These are phyloP conservation scores for Hyposoter dolosus DNA, from an alignment of 2,888 invertebrate genomes.

Conservation along the genomic window DNA sequence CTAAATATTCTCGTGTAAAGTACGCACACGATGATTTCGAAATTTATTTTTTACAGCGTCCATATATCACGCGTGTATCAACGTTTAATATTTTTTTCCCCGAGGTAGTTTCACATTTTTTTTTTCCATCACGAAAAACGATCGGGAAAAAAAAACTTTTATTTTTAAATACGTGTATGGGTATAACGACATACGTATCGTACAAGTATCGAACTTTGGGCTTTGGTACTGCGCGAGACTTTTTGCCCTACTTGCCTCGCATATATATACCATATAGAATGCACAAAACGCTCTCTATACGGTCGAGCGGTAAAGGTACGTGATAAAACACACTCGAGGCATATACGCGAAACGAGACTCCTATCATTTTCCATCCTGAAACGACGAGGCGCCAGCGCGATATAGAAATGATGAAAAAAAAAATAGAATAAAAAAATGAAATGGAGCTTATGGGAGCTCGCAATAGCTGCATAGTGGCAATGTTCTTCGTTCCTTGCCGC, in stretches of 20 bases:
- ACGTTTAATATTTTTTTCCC: background rate
- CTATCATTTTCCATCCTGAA: constrained; percentile 47
- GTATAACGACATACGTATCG: background rate
- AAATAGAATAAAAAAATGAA: constrained; percentile 16
- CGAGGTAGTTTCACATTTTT: background rate
- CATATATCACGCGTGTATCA: background rate
- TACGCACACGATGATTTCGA: constrained; percentile 7
- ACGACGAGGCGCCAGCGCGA: constrained; percentile 27
- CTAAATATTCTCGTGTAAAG: background rate
- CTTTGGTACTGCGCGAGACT: background rate
- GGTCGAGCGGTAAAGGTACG: constrained; percentile 22
- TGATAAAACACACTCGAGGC: constrained; percentile 46
- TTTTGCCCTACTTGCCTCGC: constrained; percentile 11
- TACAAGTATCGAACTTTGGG: background rate
- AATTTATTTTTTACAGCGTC: constrained; percentile 11
- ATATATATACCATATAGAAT: background rate
- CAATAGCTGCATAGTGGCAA: constrained; percentile 28
- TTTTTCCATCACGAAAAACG: constrained; percentile 8
- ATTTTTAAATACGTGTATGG: background rate
- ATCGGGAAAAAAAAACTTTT: background rate
- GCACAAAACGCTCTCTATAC: constrained; percentile 11
- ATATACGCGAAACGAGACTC: constrained; percentile 33
- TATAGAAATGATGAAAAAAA: constrained; percentile 35
- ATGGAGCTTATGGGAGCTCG: constrained; percentile 32
- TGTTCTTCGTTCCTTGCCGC: constrained; percentile 26